phyloP scores from a whole-genome alignment of 2,888 invertebrate genomes.

The Petrolisthes manimaculis region DNA sequence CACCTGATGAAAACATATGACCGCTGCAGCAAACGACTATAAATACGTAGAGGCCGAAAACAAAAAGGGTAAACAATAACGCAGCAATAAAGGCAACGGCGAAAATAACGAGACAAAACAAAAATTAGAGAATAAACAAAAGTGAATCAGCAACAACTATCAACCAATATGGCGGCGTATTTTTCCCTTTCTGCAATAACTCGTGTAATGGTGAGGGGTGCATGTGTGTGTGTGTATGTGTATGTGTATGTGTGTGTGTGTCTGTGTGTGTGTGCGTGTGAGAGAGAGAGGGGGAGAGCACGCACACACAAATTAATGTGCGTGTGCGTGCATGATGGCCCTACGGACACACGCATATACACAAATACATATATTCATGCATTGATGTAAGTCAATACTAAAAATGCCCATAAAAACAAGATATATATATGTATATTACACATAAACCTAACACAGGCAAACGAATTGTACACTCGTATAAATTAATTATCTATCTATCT shows the following conservation, averaged over 20 bases:
- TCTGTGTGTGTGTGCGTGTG: constrained; percentile 9
- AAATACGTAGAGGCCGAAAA: not conserved
- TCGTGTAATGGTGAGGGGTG: constrained; percentile 31
- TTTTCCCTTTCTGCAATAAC: constrained; percentile 46
- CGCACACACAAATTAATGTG: no score
- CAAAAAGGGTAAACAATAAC: not conserved
- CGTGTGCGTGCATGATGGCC: no score
- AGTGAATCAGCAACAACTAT: constrained; percentile 22
- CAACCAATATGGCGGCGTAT: constrained; percentile 29
- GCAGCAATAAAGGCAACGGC: constrained; percentile 9
- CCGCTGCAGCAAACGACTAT: not conserved
- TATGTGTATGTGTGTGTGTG: constrained; percentile 15
- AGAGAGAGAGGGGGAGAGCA: not conserved
- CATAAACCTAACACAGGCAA: not conserved
- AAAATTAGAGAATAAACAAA: constrained; percentile 28
- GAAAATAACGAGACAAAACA: constrained; percentile 13
- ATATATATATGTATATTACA: constrained; percentile 1
- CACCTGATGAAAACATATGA: no score
- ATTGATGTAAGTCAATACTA: not conserved
- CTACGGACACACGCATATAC: not conserved
- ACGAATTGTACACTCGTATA: constrained; percentile 7
- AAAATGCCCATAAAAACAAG: not conserved
- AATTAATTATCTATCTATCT: not conserved
- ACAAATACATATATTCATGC: constrained; percentile 15
- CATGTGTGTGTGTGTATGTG: not conserved